Evolutionary conservation across 1,140 invertebrate species (phyloP), one percentile per base, ranked within the genome.

Genomic region (Atta colombica): DNA sequence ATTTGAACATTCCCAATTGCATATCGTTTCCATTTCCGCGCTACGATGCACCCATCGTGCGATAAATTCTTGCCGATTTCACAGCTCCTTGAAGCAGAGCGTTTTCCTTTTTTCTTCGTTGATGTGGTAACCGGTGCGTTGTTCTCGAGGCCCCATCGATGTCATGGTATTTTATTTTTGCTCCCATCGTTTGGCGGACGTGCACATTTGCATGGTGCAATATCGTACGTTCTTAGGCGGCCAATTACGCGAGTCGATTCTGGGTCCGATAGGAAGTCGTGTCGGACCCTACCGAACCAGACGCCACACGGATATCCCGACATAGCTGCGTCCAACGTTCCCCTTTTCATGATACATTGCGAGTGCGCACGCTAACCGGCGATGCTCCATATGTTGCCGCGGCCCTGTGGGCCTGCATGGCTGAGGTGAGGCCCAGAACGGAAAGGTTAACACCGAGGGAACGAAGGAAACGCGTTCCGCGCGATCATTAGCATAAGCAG

Each of bases 191-290:
- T 77, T 87, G 85, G 91, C 77, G 91, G 90, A 93, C 92, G 92
- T 91, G 92, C 91, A 91, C 92, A 95, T 95, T 95, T 95, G 94
- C 94, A 95, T 95, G 94, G 94, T 94, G 94, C 94, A 95, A 95
- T 95, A 95, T 95, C 93, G 94, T 94, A 94, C 93, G 93, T 95
- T 95, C 93, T 95, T 95, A 94, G 92, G 93, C 93, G 94, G 94
- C 95, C 95, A 95, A 95, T 95, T 95, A 95, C 94, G 95, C 93
- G 94, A 94, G 93, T 94, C 94, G 95, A 95, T 95, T 91, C 91
- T 89, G 89, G 88, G 77, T 88, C 88, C 93, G 95, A 95, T 95
- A 95, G 93, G 92, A 91, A 91, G 85, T n/a, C 77, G 86, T 77
- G 81, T 25, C 85, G 84, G 92, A 90, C 88, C 90, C 90, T 69